phyloP scores from a whole-genome alignment of 2,888 invertebrate genomes.

The Andrena dorsata region DNA sequence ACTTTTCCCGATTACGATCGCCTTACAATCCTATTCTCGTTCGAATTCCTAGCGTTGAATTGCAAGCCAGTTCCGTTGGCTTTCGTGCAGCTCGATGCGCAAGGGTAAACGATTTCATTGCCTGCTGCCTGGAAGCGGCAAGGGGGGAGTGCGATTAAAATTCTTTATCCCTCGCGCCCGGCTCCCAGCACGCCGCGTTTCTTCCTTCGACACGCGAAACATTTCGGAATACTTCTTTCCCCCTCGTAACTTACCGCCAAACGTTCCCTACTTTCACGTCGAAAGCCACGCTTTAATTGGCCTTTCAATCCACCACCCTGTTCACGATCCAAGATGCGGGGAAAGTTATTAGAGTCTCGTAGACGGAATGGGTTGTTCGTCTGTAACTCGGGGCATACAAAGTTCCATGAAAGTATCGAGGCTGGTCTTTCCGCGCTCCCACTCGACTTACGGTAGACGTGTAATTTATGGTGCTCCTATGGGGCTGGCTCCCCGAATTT shows the following conservation, averaged over 20 bases:
- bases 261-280: slow-evolving; percentile 9
- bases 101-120: slow-evolving; percentile 2
- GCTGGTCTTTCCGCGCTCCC: background rate
- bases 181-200: background rate
- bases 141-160: slow-evolving; percentile 20
- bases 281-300: slow-evolving; percentile 40
- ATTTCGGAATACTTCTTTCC: background rate
- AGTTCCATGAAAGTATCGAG: slow-evolving; percentile 13
- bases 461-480: slow-evolving; percentile 19
- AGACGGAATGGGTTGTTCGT: slow-evolving; percentile 39
- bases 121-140: no score
- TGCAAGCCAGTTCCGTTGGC: background rate
- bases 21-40: slow-evolving; percentile 19
- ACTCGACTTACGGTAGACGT: slow-evolving; percentile 3
- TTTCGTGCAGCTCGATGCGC: background rate
- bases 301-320: background rate
- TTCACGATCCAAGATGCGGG: background rate
- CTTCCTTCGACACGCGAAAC: background rate
- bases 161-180: background rate
- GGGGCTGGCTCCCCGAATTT: background rate
- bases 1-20: slow-evolving; percentile 18
- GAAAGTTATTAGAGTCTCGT: slow-evolving; percentile 33
- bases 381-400: slow-evolving; percentile 22
- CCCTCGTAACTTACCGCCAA: background rate
- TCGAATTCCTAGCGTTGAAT: background rate